A percentile compares a stretch with the other conserved stretches of the same genome.
Evolutionary conservation across 2,113 vertebrate genomes (phyloP).

Genomic region (Anseranas semipalmata): DNA sequence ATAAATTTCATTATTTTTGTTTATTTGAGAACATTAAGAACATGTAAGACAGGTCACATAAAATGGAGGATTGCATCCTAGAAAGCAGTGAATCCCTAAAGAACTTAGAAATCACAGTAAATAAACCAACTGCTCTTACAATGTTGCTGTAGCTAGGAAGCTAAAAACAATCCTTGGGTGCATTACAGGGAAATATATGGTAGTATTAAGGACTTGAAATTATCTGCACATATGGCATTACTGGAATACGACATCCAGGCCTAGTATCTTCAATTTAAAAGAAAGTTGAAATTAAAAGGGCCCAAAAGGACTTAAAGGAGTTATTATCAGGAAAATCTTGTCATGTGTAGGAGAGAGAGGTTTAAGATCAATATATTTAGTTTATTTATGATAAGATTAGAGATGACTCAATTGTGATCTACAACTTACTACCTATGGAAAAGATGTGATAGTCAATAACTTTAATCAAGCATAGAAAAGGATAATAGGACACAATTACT

Average conservation of each 20-base stretch:
- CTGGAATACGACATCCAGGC: constrained; percentile 1
- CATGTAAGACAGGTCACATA: background rate
- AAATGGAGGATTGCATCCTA: constrained; percentile 22
- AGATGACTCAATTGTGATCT: background rate
- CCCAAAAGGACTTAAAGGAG: background rate
- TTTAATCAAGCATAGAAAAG: background rate
- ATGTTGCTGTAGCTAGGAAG: constrained; percentile 32
- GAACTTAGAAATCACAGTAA: constrained; percentile 34
- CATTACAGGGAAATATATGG: constrained; percentile 56
- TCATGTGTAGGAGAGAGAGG: background rate
- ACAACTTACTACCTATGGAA: background rate
- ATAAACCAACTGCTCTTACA: constrained; percentile 47
- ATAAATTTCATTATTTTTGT: constrained; percentile 20
- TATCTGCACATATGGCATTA: constrained; percentile 62
- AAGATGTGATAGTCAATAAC: background rate
- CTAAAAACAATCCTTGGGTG: constrained; percentile 44
- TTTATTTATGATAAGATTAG: background rate
- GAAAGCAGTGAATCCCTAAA: constrained; percentile 47
- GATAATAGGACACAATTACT: background rate
- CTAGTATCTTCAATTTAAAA: constrained; percentile 32
- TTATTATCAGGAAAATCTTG: background rate
- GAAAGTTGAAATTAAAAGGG: constrained; percentile 23
- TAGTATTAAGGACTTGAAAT: constrained; percentile 54
- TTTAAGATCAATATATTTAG: background rate
- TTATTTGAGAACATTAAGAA: constrained; percentile 40